Conservation (phyloP, 2,888 invertebrate species). For the Drosophila anomelani region DNA sequence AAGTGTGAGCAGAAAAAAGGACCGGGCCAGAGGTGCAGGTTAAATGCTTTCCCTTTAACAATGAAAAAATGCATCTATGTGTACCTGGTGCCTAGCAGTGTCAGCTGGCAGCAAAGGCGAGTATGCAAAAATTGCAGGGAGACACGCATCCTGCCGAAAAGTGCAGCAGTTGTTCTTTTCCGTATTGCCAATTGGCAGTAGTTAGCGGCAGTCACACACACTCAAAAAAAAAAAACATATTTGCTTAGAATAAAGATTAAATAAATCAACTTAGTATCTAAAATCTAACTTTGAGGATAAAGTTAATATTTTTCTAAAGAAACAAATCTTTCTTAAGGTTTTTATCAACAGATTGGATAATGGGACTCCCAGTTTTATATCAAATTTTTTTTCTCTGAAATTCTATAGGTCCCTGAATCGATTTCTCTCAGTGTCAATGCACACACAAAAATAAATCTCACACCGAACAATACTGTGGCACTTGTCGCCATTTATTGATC, state of each 20-base stretch:
- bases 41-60: neutral
- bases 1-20: neutral
- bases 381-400: accelerated
- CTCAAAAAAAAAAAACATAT: neutral
- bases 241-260: neutral
- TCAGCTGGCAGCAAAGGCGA: conserved; percentile 54
- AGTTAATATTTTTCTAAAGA: too few relatives aligned
- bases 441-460: conserved; percentile 8
- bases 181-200: conserved; percentile 58
- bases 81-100: conserved; percentile 27
- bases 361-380: too few relatives aligned
- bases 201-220: conserved; percentile 40
- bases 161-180: conserved; percentile 57
- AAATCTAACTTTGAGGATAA: too few relatives aligned
- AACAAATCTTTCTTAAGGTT: too few relatives aligned
- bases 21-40: neutral
- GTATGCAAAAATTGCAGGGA: conserved; percentile 44
- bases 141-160: conserved; percentile 38
- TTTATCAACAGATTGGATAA: too few relatives aligned
- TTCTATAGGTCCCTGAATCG: accelerated
- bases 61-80: conserved; percentile 10
- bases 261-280: neutral
- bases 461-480: conserved; percentile 37
- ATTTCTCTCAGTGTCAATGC: conserved; percentile 4
- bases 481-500: conserved; percentile 74